Percentiles rank a stretch among this genome's conserved stretches.
These are phyloP conservation scores for Magallana gigas DNA, from an alignment of 1,140 invertebrate species.

Conservation along the genomic window DNA sequence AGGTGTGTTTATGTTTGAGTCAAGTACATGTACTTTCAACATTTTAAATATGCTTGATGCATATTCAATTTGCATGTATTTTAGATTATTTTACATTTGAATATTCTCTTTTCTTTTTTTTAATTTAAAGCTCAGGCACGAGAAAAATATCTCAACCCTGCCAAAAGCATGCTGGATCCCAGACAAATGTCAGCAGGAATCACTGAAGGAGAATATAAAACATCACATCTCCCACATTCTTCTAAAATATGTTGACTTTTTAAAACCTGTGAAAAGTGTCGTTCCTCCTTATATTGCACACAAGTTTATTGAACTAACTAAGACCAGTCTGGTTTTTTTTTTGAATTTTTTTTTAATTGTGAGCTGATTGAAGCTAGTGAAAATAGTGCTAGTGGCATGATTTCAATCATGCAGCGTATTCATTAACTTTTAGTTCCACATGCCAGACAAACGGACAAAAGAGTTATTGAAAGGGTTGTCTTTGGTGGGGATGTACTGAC, in stretches of 20 bases:
- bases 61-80: background rate
- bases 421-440: constrained; percentile 45
- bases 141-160: background rate
- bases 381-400: constrained; percentile 49
- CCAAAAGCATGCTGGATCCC: constrained; percentile 13
- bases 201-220: constrained; percentile 9
- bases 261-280: background rate
- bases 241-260: constrained; percentile 33
- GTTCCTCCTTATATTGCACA: constrained; percentile 43
- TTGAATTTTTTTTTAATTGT: constrained; percentile 48
- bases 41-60: background rate
- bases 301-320: constrained; percentile 5
- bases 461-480: constrained; percentile 44
- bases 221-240: constrained; percentile 9
- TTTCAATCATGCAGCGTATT: constrained; percentile 49
- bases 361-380: constrained; percentile 55
- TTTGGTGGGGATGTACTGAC: constrained; percentile 57
- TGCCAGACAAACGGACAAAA: background rate
- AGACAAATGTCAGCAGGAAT: background rate
- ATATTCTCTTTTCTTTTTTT: background rate
- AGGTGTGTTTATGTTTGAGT: background rate
- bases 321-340: constrained; percentile 44
- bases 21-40: background rate
- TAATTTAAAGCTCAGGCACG: background rate
- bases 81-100: background rate